Base-by-base conservation (phyloP, 2,888 invertebrate genomes). In the Heliconius erato region DNA sequence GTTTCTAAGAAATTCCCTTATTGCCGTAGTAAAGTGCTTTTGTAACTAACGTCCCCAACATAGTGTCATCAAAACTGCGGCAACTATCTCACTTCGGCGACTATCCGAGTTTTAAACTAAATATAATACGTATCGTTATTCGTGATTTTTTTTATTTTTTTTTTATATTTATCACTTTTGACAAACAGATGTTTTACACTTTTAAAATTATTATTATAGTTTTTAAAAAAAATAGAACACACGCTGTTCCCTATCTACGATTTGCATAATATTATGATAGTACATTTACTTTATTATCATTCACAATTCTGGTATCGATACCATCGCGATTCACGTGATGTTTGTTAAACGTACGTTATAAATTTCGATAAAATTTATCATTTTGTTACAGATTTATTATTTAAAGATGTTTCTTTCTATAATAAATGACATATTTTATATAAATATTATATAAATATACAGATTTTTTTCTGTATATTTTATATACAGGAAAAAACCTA, bases 301-400 rank as follows among this genome's bases (percentile, higher is more conserved):
- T 5, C 35, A 74, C 32, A 65, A 26, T 49, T 68, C 35, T 26
- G 7, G 65, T 35, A 35, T 78, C 76, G 63, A 65, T 79, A 54
- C 78, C 68, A 80, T 19, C 59, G 26, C 44, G 6, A n/a, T 80
- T 85, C 85, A 87, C 86, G 87, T 86, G 86, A 87, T 87, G 83
- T 84, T 85, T 80, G 28, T 54, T 26, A 74, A 72, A 7, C 16
- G 5, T 23, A 26, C 28, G 19, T 44, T 59, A 59, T 59, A 74
- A 63, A 59, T 59, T 59, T 74, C 81, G 82, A 44, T 77, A 44
- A 79, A 86, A 74, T n/a, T 35, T 35, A 59, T 74, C 32, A 59
- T 63, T n/a, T n/a, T 23, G 3, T 35, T 19, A 14, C 35, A 76
- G 0, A 19, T 74, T 9, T 76, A 23, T 76, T 44, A 44, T 44